Base-by-base conservation (phyloP, 2,797 vertebrate genomes). In the Thunnus albacares region DNA sequence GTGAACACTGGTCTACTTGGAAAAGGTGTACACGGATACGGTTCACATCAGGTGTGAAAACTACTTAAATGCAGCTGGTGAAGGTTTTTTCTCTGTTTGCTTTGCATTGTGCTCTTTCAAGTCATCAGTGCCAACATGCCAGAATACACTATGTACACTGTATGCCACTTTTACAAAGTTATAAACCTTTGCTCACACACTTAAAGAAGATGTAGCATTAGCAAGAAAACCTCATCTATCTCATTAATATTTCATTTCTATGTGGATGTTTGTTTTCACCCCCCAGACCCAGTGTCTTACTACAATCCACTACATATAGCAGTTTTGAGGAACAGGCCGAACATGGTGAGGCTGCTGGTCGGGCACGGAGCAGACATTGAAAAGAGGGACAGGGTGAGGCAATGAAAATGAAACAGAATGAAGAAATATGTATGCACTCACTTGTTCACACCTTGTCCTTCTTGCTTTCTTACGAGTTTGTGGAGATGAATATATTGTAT, bases 301-400 rank as follows among this genome's bases (percentile, higher is more conserved):
- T 99, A 99, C 94, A 98, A 96, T 0, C 95, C 98, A 0, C 90
- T 99, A 52, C 98, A 99, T 78, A 96, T 98, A 0, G 97, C 98
- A 0, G 96, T 98, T 80, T 90, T 98, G 68, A 96, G 96, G 51
- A 98, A 96, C 94, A 96, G 94, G 91, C 96, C 96, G 0, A 93
- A 93, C 63, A 94, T 97, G 96, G 95, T 98, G 90, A 95, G 94
- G 82, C 90, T 97, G 62, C 90, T 99, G 86, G 96, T 96, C 45
- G 93, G 47, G 1, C 96, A 96, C 0, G 97, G 97, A 33, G 97
- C 98, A 0, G 96, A 98, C 85, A 90, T 98, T 58, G 96, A 99
- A 81, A 96, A 96, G 56, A 95, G 97, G 79, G 97, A 99, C 92
- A 86, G 97, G 95, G 98, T 99, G 89, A n/a, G 87, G 3, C 26